These are phyloP conservation scores for Theocolax elegans DNA, from an alignment of 1,140 invertebrate species.

Conservation along the genomic window DNA sequence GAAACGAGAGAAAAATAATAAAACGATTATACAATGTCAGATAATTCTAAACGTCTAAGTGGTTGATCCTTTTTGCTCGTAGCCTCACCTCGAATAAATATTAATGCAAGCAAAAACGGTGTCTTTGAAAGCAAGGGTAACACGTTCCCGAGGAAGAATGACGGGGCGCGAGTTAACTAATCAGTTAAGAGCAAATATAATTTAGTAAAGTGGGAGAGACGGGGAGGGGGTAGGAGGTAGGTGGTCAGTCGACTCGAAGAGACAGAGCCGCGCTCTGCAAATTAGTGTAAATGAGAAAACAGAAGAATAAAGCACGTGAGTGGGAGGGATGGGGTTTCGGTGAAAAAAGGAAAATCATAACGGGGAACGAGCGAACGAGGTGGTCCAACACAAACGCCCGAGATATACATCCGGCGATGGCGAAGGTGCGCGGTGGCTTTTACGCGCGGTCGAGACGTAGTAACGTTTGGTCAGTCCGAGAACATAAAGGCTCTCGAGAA, in stretches of 20 bases:
- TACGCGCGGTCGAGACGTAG: slow-evolving; percentile 47
- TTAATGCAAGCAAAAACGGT: too few species aligned
- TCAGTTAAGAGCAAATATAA: neutral
- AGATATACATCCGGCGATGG: slow-evolving; percentile 2
- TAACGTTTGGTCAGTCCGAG: slow-evolving; percentile 62
- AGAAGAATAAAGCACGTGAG: slow-evolving; percentile 11
- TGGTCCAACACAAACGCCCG: slow-evolving; percentile 5
- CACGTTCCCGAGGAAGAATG: too few species aligned
- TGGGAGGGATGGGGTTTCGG: neutral
- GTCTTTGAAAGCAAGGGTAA: too few species aligned
- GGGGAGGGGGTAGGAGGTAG: neutral
- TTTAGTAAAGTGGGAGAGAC: neutral
- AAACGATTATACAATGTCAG: too few species aligned
- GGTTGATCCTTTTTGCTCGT: too few species aligned
- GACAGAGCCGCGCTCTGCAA: neutral
- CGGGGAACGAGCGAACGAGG: neutral
- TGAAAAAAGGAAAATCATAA: neutral
- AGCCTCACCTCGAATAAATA: too few species aligned
- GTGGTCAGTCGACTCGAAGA: neutral
- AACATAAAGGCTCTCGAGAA: slow-evolving; percentile 66
- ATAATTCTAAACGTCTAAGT: too few species aligned
- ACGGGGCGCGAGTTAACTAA: neutral
- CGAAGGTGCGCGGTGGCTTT: slow-evolving; percentile 45
- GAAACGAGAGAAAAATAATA: too few species aligned
- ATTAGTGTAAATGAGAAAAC: slow-evolving; percentile 41